These are phyloP conservation scores for Nebria brevicollis DNA, from an alignment of 2,888 invertebrate genomes.

Conservation along the genomic window DNA sequence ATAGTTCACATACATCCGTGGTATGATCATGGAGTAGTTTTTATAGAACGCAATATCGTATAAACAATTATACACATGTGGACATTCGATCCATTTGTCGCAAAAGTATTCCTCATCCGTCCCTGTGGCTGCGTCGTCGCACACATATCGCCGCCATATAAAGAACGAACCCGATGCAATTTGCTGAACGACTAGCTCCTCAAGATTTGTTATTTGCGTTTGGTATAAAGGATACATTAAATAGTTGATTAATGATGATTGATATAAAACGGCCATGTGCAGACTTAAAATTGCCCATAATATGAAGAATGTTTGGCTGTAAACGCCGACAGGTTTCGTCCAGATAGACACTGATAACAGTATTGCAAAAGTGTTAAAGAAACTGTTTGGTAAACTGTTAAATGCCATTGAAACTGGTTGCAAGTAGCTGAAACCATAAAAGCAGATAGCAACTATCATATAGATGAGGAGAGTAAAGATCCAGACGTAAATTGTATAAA, in stretches of 20 bases:
- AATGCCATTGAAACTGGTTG: conserved; percentile 6
- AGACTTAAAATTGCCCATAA: conserved; percentile 49
- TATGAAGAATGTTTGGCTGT: conserved; percentile 43
- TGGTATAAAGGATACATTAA: conserved; percentile 48
- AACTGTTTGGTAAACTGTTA: conserved; percentile 34
- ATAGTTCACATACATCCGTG: conserved; percentile 18
- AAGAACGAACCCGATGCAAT: conserved; percentile 21
- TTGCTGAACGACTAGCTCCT: conserved; percentile 42
- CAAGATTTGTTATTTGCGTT: conserved; percentile 46
- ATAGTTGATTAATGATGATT: conserved; percentile 48
- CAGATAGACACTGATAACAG: conserved; percentile 31
- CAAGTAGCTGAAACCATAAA: neutral
- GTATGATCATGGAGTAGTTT: conserved; percentile 27
- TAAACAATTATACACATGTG: conserved; percentile 15
- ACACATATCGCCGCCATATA: conserved; percentile 25
- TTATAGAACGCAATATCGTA: conserved; percentile 11
- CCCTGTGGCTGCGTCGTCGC: conserved; percentile 23
- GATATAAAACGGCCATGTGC: conserved; percentile 48
- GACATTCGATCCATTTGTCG: conserved; percentile 17
- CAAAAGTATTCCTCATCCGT: neutral
- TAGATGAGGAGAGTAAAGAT: conserved; percentile 17
- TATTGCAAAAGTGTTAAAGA: conserved; percentile 38
- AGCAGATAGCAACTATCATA: conserved; percentile 24
- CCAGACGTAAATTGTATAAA: conserved; percentile 42
- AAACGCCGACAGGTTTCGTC: conserved; percentile 23